These are phyloP conservation scores for Percopsis transmontana DNA, from an alignment of 2,113 vertebrate genomes.

Conservation along the genomic window DNA sequence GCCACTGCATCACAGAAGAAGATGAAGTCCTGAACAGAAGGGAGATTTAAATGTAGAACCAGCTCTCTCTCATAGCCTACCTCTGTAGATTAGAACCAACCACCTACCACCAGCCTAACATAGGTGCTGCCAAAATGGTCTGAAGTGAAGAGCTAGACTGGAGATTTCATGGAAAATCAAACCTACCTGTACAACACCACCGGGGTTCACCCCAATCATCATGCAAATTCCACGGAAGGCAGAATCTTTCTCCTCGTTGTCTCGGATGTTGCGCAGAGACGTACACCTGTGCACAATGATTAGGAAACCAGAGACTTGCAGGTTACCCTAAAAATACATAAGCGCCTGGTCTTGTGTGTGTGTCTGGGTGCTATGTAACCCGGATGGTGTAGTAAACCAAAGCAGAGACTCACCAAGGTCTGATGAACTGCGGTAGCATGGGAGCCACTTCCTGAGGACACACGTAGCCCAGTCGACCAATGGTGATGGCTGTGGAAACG, in stretches of 20 bases:
- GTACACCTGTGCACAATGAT: constrained; percentile 80
- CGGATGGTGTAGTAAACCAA: not conserved
- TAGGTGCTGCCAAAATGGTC: too few species aligned
- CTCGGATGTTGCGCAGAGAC: constrained; percentile 90
- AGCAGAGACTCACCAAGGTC: constrained; percentile 85
- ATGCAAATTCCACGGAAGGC: constrained; percentile 94
- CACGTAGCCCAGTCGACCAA: constrained; percentile 91
- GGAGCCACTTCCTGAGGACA: constrained; percentile 95
- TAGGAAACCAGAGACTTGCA: not conserved
- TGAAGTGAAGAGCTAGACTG: too few species aligned
- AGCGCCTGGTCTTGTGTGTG: not conserved
- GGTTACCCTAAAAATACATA: too few species aligned
- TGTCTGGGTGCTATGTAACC: too few species aligned
- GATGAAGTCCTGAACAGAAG: constrained; percentile 85
- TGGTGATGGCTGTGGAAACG: constrained; percentile 85
- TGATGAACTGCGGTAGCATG: constrained; percentile 93
- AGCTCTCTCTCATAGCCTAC: too few species aligned
- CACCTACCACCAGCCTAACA: too few species aligned
- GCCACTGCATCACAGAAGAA: constrained; percentile 96
- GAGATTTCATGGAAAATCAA: too few species aligned
- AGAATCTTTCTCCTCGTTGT: constrained; percentile 95
- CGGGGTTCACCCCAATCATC: constrained; percentile 95
- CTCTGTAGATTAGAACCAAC: too few species aligned
- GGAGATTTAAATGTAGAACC: not conserved
- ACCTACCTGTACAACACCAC: constrained; percentile 90